These are phyloP conservation scores for Anorthoa munda DNA, from an alignment of 2,888 invertebrate species.

Conservation along the genomic window DNA sequence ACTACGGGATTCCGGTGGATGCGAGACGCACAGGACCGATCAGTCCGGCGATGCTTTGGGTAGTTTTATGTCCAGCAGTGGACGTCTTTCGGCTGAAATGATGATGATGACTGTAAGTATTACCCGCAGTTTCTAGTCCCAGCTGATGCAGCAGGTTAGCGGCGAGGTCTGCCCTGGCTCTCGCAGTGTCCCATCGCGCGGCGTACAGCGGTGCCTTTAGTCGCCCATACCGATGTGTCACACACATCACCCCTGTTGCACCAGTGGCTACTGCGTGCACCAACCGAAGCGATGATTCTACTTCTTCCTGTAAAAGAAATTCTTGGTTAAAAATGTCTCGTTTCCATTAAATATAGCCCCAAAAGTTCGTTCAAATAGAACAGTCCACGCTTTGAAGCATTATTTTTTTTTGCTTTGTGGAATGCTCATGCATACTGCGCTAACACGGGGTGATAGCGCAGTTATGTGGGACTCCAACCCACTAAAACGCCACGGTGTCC, in stretches of 20 bases:
- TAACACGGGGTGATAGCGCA: no score
- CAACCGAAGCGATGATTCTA: conserved; percentile 93
- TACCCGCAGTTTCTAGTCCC: conserved; percentile 91
- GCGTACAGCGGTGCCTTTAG: conserved; percentile 93
- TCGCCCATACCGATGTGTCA: conserved; percentile 93
- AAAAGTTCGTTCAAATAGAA: not conserved
- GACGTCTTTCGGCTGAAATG: no score
- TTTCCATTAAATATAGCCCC: not conserved
- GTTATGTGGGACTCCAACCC: no score
- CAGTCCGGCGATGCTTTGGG: no score
- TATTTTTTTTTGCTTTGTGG: no score
- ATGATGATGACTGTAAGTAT: not conserved
- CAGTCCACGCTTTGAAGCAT: not conserved
- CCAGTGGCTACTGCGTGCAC: conserved; percentile 94
- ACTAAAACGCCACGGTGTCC: no score
- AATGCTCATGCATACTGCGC: no score
- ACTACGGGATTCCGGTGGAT: no score
- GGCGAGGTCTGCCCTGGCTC: conserved; percentile 95
- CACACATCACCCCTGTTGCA: conserved; percentile 93
- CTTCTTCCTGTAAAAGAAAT: conserved; percentile 86
- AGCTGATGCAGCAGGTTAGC: conserved; percentile 94
- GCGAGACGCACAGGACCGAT: no score
- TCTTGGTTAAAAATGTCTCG: not conserved
- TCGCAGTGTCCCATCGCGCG: conserved; percentile 93
- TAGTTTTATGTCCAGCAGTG: no score